A percentile compares a stretch with the other conserved stretches of the same genome.
phyloP scores from a whole-genome alignment of 1,140 invertebrate genomes.

The Adelges cooleyi region DNA sequence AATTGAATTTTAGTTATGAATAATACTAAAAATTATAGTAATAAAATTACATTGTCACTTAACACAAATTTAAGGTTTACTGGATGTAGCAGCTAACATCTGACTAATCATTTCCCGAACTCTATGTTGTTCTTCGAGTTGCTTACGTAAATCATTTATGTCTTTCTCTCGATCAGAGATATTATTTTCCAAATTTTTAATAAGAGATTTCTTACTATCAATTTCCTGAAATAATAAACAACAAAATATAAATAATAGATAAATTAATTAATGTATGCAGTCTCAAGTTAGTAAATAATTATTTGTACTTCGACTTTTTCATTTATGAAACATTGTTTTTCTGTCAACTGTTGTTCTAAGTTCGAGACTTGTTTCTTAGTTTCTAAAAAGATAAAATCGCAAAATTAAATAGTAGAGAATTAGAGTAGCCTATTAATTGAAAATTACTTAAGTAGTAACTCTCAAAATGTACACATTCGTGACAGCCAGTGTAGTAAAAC shows the following conservation, averaged over 20 bases:
- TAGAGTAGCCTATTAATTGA: too few relatives aligned
- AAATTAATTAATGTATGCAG: too few relatives aligned
- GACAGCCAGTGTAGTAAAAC: too few relatives aligned
- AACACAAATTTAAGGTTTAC: neutral
- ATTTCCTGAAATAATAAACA: constrained; percentile 4
- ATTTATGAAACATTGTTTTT: constrained; percentile 5
- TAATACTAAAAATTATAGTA: too few relatives aligned
- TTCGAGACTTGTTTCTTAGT: constrained; percentile 1
- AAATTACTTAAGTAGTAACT: too few relatives aligned
- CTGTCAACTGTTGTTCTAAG: constrained; percentile 8
- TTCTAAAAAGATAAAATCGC: constrained; percentile 15
- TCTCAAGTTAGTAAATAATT: neutral
- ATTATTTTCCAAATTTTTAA: neutral
- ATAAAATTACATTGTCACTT: too few relatives aligned
- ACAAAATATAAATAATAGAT: neutral
- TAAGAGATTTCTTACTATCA: neutral
- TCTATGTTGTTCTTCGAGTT: constrained; percentile 16
- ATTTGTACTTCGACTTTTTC: constrained; percentile 14
- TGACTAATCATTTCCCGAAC: constrained; percentile 23
- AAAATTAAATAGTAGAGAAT: too few relatives aligned
- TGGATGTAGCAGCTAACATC: constrained; percentile 19
- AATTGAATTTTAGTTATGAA: too few relatives aligned
- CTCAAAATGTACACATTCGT: too few relatives aligned
- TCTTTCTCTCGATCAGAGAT: constrained; percentile 3
- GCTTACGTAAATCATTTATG: neutral